Percentiles rank a stretch among this genome's conserved stretches.
Evolutionary conservation across 2,888 invertebrate genomes (phyloP).

Genomic region (Xylota sylvarum): DNA sequence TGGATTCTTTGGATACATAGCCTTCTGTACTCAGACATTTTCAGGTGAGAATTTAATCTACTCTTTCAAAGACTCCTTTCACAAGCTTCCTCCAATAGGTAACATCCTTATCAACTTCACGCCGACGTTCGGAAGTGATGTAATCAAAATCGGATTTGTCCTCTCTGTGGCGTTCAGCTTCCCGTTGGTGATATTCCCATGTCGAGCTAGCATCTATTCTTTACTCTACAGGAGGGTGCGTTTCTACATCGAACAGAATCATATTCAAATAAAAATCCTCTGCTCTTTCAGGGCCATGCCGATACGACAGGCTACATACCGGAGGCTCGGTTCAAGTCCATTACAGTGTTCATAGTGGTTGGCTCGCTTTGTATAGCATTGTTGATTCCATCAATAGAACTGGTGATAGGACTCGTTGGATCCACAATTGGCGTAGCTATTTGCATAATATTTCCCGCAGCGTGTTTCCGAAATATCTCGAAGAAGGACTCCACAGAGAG

Average conservation of each 20-base stretch:
- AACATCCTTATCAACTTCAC: conserved; percentile 96
- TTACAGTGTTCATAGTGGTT: conserved; percentile 92
- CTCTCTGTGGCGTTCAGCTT: conserved; percentile 98
- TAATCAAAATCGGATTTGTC: conserved; percentile 97
- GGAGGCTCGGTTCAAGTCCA: conserved; percentile 91
- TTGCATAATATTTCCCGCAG: conserved; percentile 96
- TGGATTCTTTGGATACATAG: conserved; percentile 95
- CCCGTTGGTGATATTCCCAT: conserved; percentile 98
- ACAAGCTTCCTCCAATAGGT: conserved; percentile 85
- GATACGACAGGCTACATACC: conserved; percentile 92
- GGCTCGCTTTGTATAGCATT: conserved; percentile 92
- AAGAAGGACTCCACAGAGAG: conserved; percentile 94
- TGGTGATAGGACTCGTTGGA: conserved; percentile 96
- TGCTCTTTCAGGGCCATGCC: conserved; percentile 87
- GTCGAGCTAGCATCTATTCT: conserved; percentile 96
- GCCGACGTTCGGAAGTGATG: conserved; percentile 92
- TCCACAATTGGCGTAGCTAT: conserved; percentile 97
- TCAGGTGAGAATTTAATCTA: conserved; percentile 85
- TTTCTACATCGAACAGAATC: conserved; percentile 29
- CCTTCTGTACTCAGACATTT: conserved; percentile 92
- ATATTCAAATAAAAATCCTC: background rate
- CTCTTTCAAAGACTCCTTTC: background rate
- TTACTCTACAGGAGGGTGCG: conserved; percentile 93
- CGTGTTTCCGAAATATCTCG: conserved; percentile 94
- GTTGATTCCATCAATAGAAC: conserved; percentile 96